These are phyloP conservation scores for Hirtodrosophila alboralis DNA, from an alignment of 2,888 invertebrate genomes.

Conservation along the genomic window DNA sequence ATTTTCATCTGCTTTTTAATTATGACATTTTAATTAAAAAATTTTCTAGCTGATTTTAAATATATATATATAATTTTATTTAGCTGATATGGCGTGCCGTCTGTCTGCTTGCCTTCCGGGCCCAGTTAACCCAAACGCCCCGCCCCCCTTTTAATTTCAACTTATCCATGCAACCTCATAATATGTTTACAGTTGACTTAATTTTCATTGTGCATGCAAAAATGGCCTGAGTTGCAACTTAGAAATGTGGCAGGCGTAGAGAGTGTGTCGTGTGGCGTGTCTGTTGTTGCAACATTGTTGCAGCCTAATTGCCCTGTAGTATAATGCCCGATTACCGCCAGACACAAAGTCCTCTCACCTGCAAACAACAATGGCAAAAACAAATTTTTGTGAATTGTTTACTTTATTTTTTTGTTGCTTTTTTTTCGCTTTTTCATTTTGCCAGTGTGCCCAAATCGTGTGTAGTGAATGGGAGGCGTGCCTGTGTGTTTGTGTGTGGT, in stretches of 20 bases:
- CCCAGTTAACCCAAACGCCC: background rate
- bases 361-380: conserved; percentile 15
- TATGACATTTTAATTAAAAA: conserved; percentile 71
- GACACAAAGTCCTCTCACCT: conserved; percentile 1
- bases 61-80: conserved; percentile 26
- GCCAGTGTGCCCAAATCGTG: conserved; percentile 30
- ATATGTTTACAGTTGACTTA: conserved; percentile 64
- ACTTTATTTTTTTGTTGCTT: conserved; percentile 12
- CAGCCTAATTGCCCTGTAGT: conserved; percentile 63
- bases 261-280: conserved; percentile 1
- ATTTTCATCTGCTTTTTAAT: too few relatives aligned
- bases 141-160: background rate
- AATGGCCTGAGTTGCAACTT: too few relatives aligned
- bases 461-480: conserved; percentile 57
- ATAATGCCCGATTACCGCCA: conserved; percentile 56
- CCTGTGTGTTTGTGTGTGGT: conserved; percentile 56
- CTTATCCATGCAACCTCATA: conserved; percentile 22
- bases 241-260: conserved; percentile 12
- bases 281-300: conserved; percentile 61
- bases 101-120: conserved; percentile 38
- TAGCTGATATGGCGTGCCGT: conserved; percentile 24
- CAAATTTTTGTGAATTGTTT: conserved; percentile 58
- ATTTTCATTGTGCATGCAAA: conserved; percentile 66
- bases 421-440: conserved; percentile 2
- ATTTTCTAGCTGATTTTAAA: conserved; percentile 48